A percentile compares a stretch with the other conserved stretches of the same genome.
Evolutionary conservation across 1,140 invertebrate species (phyloP).

Genomic region (Ceratina australensis): DNA sequence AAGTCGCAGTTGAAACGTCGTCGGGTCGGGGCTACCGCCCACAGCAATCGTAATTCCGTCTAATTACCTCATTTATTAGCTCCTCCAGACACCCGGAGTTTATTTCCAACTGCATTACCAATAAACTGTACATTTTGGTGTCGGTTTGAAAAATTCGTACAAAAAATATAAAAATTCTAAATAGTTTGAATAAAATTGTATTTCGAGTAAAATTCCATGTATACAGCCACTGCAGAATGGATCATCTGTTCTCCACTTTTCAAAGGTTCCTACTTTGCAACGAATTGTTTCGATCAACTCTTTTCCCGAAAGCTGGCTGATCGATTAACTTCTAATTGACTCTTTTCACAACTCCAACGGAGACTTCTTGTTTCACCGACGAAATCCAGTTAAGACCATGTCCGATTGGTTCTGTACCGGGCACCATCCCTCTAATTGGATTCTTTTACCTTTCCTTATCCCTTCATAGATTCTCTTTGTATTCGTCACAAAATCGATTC

Average conservation of each 20-base stretch:
- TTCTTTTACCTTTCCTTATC: slow-evolving; percentile 35
- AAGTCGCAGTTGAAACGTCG: slow-evolving; percentile 48
- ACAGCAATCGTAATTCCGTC: slow-evolving; percentile 59
- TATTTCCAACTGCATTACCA: slow-evolving; percentile 32
- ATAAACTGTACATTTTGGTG: not conserved
- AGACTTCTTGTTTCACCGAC: slow-evolving; percentile 34
- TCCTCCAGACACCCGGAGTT: slow-evolving; percentile 44
- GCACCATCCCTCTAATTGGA: slow-evolving; percentile 55
- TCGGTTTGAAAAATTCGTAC: too few relatives aligned
- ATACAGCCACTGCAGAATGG: too few relatives aligned
- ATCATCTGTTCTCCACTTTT: not conserved
- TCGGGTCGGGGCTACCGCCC: slow-evolving; percentile 45
- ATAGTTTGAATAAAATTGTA: too few relatives aligned
- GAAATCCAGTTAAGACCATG: slow-evolving; percentile 63
- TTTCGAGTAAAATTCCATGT: too few relatives aligned
- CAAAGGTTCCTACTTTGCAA: not conserved
- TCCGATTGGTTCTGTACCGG: slow-evolving; percentile 55
- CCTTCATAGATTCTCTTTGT: slow-evolving; percentile 1
- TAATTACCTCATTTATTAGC: slow-evolving; percentile 64
- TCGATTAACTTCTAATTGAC: slow-evolving; percentile 58
- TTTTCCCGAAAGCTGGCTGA: not conserved
- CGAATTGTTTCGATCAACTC: not conserved
- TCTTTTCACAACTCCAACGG: slow-evolving; percentile 30
- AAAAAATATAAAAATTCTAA: too few relatives aligned
- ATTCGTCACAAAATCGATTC: not conserved